phyloP scores from a whole-genome alignment of 2,888 invertebrate species.

The Agriopis marginaria region DNA sequence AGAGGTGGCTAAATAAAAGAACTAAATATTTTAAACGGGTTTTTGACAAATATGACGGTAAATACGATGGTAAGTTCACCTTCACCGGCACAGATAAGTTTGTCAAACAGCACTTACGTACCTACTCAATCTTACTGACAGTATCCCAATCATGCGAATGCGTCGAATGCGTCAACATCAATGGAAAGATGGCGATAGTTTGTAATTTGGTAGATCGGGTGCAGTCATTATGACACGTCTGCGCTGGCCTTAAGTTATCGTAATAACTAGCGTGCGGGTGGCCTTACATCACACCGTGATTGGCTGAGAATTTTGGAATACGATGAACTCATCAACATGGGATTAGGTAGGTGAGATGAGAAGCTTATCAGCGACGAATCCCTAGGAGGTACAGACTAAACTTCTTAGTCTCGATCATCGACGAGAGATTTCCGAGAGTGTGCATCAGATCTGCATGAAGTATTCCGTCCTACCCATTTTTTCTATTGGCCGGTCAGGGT shows the following conservation, averaged over 20 bases:
- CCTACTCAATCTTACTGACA: background rate
- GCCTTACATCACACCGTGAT: constrained; percentile 54
- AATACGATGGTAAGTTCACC: too few species aligned
- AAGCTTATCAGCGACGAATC: background rate
- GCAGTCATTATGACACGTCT: constrained; percentile 83
- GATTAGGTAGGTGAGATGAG: background rate
- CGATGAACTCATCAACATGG: constrained; percentile 17
- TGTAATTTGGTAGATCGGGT: constrained; percentile 67
- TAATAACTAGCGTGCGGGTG: constrained; percentile 81
- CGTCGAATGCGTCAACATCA: constrained; percentile 51
- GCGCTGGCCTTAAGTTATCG: constrained; percentile 79
- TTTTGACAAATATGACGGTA: too few species aligned
- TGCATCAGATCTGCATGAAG: too few species aligned
- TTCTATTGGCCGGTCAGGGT: too few species aligned
- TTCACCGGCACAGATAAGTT: too few species aligned
- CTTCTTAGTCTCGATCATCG: background rate
- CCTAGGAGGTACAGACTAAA: background rate
- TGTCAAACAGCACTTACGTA: too few species aligned
- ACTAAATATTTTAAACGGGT: too few species aligned
- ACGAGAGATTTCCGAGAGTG: too few species aligned
- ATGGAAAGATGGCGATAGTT: constrained; percentile 56
- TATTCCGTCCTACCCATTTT: too few species aligned
- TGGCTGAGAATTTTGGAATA: constrained; percentile 38
- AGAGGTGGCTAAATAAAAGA: too few species aligned
- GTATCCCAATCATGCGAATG: constrained; percentile 43